Evolutionary conservation across 2,888 invertebrate genomes (phyloP), one percentile per base, ranked within the genome.

Genomic region (Phytoseiulus persimilis): DNA sequence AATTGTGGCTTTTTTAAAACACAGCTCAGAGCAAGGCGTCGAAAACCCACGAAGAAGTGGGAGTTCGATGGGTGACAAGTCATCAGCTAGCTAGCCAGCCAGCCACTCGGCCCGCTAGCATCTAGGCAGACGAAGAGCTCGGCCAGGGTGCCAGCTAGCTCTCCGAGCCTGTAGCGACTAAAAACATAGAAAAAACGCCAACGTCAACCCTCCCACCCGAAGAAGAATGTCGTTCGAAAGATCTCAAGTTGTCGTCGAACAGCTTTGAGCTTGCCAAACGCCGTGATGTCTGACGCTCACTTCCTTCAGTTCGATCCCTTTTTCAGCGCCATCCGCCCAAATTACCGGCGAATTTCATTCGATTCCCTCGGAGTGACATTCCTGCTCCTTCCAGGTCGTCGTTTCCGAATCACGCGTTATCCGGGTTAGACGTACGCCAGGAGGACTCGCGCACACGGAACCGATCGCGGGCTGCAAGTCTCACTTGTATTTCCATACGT

Each of bases 21-120:
- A 65, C 65, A 65, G 65, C 65, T 18, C 65, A 65, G 2, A 65
- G 65, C 65, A 65, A 65, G 65, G 65, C 65, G 65, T 65, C 65
- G 65, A 65, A 65, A 65, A 65, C 65, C 65, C 65, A 65, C 65
- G 65, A 65, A 65, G 65, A 65, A 65, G 65, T 65, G 65, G 65
- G 65, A 65, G 65, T 65, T 65, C 65, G 65, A 65, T 65, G 65
- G 65, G 65, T 65, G 65, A 65, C 65, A 65, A 65, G 65, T 65
- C 65, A 65, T 65, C 65, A 65, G 65, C 65, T 14, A 23, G 65
- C 65, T 65, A 65, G 65, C 65, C 18, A 65, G 65, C 65, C 18
- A 65, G 11, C 18, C 23, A 65, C 11, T 23, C 65, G 18, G 65
- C 65, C 18, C 5, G 65, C 65, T 23, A 65, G 18, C 65, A 65